phyloP scores from a whole-genome alignment of 2,113 vertebrate genomes.

The Ammodramus savannarum region DNA sequence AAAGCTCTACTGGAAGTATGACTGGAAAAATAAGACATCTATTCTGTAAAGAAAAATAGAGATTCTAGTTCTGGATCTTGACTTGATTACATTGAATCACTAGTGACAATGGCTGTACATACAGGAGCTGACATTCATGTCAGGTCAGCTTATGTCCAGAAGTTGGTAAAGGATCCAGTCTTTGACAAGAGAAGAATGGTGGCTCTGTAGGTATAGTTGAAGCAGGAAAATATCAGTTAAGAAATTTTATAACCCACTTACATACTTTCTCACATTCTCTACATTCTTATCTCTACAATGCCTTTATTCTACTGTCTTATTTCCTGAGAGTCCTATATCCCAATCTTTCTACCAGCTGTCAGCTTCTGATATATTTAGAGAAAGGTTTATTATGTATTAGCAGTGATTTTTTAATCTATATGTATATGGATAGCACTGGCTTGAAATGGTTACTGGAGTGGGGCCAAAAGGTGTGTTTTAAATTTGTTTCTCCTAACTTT shows the following conservation, averaged over 20 bases:
- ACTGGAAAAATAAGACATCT: neutral
- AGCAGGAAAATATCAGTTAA: neutral
- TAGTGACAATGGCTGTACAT: neutral
- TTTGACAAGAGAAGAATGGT: neutral
- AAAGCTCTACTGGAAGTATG: neutral
- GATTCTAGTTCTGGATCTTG: neutral
- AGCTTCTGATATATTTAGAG: neutral
- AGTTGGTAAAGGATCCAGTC: neutral
- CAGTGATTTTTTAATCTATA: neutral
- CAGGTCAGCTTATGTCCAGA: neutral
- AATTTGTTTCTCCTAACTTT: neutral
- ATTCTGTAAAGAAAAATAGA: neutral
- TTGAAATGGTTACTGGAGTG: neutral
- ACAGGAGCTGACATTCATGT: neutral
- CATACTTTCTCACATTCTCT: neutral
- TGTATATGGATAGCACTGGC: neutral
- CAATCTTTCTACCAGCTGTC: neutral
- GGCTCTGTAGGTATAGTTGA: neutral
- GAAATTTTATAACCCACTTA: neutral
- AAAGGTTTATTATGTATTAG: neutral
- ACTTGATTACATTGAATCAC: neutral
- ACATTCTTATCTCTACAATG: neutral
- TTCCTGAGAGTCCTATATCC: neutral
- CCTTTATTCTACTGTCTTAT: neutral
- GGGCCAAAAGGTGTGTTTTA: neutral